Evolutionary conservation across 1,140 invertebrate genomes (phyloP).

Genomic region (Acarapis woodi): DNA sequence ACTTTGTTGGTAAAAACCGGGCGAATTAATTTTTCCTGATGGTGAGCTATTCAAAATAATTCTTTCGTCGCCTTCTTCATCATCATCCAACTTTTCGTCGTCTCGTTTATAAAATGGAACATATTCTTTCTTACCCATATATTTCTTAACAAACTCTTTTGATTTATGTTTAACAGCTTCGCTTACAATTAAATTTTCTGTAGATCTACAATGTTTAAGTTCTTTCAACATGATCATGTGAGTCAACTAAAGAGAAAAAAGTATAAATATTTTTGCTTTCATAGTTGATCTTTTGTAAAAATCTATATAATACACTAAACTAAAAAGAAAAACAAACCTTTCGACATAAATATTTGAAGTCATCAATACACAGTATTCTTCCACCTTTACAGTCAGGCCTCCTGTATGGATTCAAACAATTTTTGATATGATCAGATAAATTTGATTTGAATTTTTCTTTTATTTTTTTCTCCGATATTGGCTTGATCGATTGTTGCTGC

Average conservation of each 20-base stretch:
- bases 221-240: constrained; percentile 92
- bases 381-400: constrained; percentile 52
- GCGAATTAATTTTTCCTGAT: too few relatives aligned
- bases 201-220: constrained; percentile 57
- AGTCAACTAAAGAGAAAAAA: constrained; percentile 38
- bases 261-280: too few relatives aligned
- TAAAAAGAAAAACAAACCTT: constrained; percentile 31
- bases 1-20: too few relatives aligned
- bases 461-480: constrained; percentile 24
- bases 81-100: too few relatives aligned
- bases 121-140: constrained; percentile 87
- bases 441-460: constrained; percentile 61
- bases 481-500: constrained; percentile 24
- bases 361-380: constrained; percentile 54
- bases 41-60: too few relatives aligned
- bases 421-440: constrained; percentile 66
- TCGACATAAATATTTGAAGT: constrained; percentile 80
- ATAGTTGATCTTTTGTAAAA: background rate
- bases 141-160: constrained; percentile 74
- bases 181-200: constrained; percentile 57
- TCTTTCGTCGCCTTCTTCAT: too few relatives aligned
- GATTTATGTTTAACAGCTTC: constrained; percentile 77
- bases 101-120: constrained; percentile 11
- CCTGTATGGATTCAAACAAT: constrained; percentile 60
- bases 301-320: background rate